Percentiles rank a stretch among this genome's conserved stretches.
These are phyloP conservation scores for Paramisgurnus dabryanus DNA, from an alignment of 2,113 vertebrate species.

Conservation along the genomic window DNA sequence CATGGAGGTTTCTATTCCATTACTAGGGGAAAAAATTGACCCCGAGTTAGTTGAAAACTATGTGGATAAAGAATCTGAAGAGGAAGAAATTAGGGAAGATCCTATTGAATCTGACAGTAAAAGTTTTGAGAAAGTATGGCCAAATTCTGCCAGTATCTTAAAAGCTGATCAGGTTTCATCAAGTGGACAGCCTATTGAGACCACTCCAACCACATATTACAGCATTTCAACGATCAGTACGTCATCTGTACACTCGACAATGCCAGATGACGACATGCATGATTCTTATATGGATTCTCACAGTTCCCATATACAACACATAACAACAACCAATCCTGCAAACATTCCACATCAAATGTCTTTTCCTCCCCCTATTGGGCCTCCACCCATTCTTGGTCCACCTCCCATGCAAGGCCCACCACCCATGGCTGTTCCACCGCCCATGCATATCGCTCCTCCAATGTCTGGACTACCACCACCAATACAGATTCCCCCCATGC, in stretches of 20 bases:
- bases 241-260: slow-evolving; percentile 65
- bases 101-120: slow-evolving; percentile 65
- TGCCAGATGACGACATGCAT: slow-evolving; percentile 65
- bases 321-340: slow-evolving; percentile 58
- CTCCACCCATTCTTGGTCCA: slow-evolving; percentile 65
- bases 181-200: slow-evolving; percentile 63
- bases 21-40: slow-evolving; percentile 75
- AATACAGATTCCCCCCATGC: slow-evolving; percentile 69
- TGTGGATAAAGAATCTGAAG: slow-evolving; percentile 60
- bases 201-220: slow-evolving; percentile 57
- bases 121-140: slow-evolving; percentile 71
- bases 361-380: slow-evolving; percentile 68
- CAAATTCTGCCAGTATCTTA: slow-evolving; percentile 77
- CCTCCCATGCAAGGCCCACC: slow-evolving; percentile 59
- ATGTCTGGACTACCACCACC: slow-evolving; percentile 67
- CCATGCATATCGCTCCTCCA: slow-evolving; percentile 60
- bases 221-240: slow-evolving; percentile 58
- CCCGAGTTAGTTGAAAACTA: slow-evolving; percentile 71
- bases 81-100: slow-evolving; percentile 60
- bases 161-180: slow-evolving; percentile 64
- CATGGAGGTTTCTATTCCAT: slow-evolving; percentile 69
- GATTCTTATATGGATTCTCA: slow-evolving; percentile 60
- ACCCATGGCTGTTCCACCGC: slow-evolving; percentile 58
- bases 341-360: slow-evolving; percentile 66
- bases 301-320: slow-evolving; percentile 64